These are phyloP conservation scores for Hecatera dysodea DNA, from an alignment of 2,888 invertebrate species.

Conservation along the genomic window DNA sequence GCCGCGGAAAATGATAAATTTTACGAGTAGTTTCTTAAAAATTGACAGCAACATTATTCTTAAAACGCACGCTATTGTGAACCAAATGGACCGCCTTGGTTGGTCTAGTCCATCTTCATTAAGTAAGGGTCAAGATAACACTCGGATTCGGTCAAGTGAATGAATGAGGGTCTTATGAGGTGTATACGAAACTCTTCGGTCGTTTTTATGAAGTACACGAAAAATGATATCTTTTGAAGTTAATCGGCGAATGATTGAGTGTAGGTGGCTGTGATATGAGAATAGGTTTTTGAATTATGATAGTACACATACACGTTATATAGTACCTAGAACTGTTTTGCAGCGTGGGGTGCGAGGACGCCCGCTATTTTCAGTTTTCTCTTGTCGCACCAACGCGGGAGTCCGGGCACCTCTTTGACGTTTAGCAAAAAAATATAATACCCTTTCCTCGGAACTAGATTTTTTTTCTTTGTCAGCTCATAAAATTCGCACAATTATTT, in stretches of 20 bases:
- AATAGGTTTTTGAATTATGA: neutral
- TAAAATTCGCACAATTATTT: too few species aligned
- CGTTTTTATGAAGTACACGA: conserved; percentile 31
- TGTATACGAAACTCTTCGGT: conserved; percentile 36
- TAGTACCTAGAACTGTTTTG: too few species aligned
- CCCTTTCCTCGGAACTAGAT: too few species aligned
- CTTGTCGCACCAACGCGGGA: too few species aligned
- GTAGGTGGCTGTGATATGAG: conserved; percentile 11
- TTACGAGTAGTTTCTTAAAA: too few species aligned
- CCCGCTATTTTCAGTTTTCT: too few species aligned
- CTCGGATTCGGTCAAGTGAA: conserved; percentile 40
- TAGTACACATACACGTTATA: neutral
- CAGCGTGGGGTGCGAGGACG: too few species aligned
- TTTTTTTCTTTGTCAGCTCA: too few species aligned
- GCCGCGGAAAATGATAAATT: too few species aligned
- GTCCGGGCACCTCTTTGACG: too few species aligned
- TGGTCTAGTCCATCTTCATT: conserved; percentile 43
- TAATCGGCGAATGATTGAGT: conserved; percentile 47
- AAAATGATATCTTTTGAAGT: conserved; percentile 17
- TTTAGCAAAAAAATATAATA: too few species aligned
- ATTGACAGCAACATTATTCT: neutral
- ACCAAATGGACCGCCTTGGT: neutral
- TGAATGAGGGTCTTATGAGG: conserved; percentile 39
- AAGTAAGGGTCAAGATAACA: conserved; percentile 45
- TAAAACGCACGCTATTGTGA: neutral